Evolutionary conservation across 2,797 vertebrate genomes (phyloP).

Genomic region (Sebastolobus altivelis): DNA sequence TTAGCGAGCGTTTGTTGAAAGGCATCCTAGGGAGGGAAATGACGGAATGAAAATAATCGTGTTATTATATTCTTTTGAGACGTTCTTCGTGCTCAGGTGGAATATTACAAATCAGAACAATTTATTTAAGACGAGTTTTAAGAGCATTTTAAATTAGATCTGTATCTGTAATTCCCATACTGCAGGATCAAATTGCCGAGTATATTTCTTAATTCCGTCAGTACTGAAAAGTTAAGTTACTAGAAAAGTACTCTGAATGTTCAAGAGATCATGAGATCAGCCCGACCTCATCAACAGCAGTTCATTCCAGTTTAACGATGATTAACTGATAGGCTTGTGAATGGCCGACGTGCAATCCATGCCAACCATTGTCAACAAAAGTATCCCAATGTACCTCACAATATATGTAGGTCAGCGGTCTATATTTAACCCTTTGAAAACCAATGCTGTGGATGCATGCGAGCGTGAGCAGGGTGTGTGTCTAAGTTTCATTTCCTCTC

Average conservation of each 20-base stretch:
- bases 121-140: background rate
- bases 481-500: constrained; percentile 62
- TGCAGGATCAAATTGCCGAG: background rate
- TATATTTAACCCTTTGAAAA: constrained; percentile 67
- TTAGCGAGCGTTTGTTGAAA: constrained; percentile 86
- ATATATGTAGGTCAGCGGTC: constrained; percentile 62
- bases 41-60: background rate
- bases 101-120: background rate
- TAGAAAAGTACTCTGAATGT: background rate
- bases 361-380: constrained; percentile 31
- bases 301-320: constrained; percentile 22
- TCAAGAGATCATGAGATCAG: constrained; percentile 28
- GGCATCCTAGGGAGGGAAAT: constrained; percentile 78
- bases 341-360: background rate
- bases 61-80: background rate
- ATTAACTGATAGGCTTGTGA: constrained; percentile 31
- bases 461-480: constrained; percentile 10
- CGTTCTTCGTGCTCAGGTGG: background rate
- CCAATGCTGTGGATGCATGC: constrained; percentile 9
- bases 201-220: constrained; percentile 14
- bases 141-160: background rate
- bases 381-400: constrained; percentile 11
- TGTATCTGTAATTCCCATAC: background rate
- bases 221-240: background rate
- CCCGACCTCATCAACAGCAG: constrained; percentile 16